These are phyloP conservation scores for Synanthedon formicaeformis DNA, from an alignment of 2,888 invertebrate genomes.

Conservation along the genomic window DNA sequence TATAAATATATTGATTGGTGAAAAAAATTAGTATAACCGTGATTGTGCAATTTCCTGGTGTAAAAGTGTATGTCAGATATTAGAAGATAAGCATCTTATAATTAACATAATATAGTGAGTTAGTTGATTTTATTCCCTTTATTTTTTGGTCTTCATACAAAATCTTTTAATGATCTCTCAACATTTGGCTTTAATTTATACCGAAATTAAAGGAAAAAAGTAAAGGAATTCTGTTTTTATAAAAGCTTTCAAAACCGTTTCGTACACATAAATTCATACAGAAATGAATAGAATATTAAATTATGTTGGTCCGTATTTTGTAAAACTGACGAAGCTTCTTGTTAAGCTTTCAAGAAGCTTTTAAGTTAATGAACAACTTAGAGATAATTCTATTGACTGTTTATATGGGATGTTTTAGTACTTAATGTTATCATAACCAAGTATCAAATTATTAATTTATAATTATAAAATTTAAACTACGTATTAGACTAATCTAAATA, in stretches of 20 bases:
- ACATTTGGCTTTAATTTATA: neutral
- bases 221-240: slow-evolving; percentile 17
- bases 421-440: slow-evolving; percentile 21
- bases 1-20: too few species aligned
- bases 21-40: too few species aligned
- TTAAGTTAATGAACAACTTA: slow-evolving; percentile 67
- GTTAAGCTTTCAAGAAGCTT: slow-evolving; percentile 66
- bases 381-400: slow-evolving; percentile 59
- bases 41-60: too few species aligned
- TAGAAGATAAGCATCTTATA: too few species aligned
- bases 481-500: too few species aligned
- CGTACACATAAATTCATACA: slow-evolving; percentile 57
- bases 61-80: too few species aligned
- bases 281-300: slow-evolving; percentile 68
- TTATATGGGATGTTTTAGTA: slow-evolving; percentile 29
- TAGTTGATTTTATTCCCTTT: too few species aligned
- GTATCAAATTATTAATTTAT: neutral
- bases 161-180: too few species aligned
- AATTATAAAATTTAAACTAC: too few species aligned
- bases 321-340: slow-evolving; percentile 64
- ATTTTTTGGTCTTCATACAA: too few species aligned
- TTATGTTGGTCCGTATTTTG: slow-evolving; percentile 63
- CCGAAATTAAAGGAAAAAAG: neutral
- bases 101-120: too few species aligned
- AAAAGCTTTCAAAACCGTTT: slow-evolving; percentile 42